These are phyloP conservation scores for Micromesistius poutassou DNA, from an alignment of 2,797 vertebrate species.

Conservation along the genomic window DNA sequence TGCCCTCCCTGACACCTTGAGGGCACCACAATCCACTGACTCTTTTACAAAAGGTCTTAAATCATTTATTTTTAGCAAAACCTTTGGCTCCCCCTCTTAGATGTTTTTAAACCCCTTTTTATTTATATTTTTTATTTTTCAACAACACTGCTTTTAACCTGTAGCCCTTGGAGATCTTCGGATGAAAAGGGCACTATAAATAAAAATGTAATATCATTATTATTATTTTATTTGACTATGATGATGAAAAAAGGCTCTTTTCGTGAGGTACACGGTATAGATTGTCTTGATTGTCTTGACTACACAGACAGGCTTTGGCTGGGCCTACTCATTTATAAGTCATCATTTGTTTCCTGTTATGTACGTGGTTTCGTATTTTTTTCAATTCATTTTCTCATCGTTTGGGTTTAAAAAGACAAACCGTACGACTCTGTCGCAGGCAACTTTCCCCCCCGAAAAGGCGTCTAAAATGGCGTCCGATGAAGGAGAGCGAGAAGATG, in stretches of 20 bases:
- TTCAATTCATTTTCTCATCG: neutral
- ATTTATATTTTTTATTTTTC: too few relatives aligned
- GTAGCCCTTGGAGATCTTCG: too few relatives aligned
- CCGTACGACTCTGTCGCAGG: neutral
- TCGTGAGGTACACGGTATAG: neutral
- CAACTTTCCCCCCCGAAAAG: neutral
- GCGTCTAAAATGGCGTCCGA: neutral
- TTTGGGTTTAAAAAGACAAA: neutral
- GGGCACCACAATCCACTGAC: too few relatives aligned
- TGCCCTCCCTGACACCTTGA: too few relatives aligned
- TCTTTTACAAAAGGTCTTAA: too few relatives aligned
- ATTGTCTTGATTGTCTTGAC: neutral
- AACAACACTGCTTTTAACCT: too few relatives aligned
- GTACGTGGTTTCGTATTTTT: neutral
- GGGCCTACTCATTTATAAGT: neutral
- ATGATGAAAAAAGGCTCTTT: neutral
- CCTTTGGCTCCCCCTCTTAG: too few relatives aligned
- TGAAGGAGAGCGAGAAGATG: neutral
- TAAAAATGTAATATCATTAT: too few relatives aligned
- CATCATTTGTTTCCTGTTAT: neutral
- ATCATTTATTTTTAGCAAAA: too few relatives aligned
- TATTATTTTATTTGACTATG: too few relatives aligned
- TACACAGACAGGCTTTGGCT: neutral
- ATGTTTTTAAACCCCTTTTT: too few relatives aligned
- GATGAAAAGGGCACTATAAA: too few relatives aligned